phyloP scores from a whole-genome alignment of 2,888 invertebrate species.

The Lathronympha strigana region DNA sequence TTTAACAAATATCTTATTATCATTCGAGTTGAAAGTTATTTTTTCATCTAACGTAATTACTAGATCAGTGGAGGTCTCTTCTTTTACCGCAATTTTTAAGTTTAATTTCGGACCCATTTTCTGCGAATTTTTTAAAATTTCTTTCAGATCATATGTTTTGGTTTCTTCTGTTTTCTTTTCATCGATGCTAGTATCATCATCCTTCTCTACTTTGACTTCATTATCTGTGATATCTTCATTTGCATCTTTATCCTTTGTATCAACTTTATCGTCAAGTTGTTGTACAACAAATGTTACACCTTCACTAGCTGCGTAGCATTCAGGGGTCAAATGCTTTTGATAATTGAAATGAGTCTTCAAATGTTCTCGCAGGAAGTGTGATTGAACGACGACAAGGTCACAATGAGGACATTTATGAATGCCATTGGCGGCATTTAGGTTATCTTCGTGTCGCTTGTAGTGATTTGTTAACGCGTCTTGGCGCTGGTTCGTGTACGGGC shows the following conservation, averaged over 20 bases:
- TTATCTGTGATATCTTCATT: constrained; percentile 18
- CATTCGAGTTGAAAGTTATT: constrained; percentile 55
- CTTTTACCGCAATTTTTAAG: constrained; percentile 18
- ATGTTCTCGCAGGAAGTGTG: constrained; percentile 91
- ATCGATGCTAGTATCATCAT: constrained; percentile 5
- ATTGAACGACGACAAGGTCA: constrained; percentile 91
- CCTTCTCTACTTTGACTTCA: constrained; percentile 14
- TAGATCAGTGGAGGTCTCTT: constrained; percentile 62
- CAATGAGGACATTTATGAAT: constrained; percentile 91
- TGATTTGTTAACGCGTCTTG: constrained; percentile 90
- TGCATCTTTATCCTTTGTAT: constrained; percentile 13
- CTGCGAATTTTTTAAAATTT: constrained; percentile 5
- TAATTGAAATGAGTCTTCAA: constrained; percentile 89
- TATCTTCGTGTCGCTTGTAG: constrained; percentile 87
- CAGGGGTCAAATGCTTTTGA: constrained; percentile 82
- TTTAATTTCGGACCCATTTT: constrained; percentile 41
- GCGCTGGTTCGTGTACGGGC: constrained; percentile 91
- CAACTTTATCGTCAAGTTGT: constrained; percentile 69
- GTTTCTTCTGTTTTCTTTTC: neutral
- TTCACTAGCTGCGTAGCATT: constrained; percentile 86
- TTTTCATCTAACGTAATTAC: constrained; percentile 66
- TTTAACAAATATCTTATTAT: constrained; percentile 73
- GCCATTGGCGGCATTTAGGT: constrained; percentile 84
- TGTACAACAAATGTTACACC: constrained; percentile 83
- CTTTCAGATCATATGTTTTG: neutral